These are phyloP conservation scores for Calameuta pallipes DNA, from an alignment of 2,888 invertebrate genomes.

Conservation along the genomic window DNA sequence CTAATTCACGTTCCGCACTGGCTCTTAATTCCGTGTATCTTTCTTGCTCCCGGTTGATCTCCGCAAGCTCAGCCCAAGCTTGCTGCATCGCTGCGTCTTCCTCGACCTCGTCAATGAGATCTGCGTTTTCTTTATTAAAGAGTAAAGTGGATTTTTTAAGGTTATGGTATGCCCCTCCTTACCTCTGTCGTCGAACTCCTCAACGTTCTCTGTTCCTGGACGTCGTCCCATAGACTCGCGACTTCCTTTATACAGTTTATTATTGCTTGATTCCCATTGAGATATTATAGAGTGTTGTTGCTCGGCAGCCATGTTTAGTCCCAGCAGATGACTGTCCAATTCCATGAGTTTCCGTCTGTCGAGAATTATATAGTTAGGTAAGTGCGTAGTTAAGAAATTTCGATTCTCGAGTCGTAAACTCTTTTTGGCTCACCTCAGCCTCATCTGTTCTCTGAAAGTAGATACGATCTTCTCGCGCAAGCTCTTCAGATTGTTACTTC, in stretches of 20 bases:
- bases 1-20: conserved; percentile 84
- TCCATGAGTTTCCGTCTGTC: conserved; percentile 83
- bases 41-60: conserved; percentile 88
- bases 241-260: conserved; percentile 75
- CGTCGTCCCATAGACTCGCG: conserved; percentile 66
- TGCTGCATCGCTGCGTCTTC: conserved; percentile 80
- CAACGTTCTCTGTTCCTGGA: conserved; percentile 40
- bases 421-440: conserved; percentile 70
- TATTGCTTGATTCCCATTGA: conserved; percentile 89
- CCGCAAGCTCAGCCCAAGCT: conserved; percentile 86
- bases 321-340: conserved; percentile 88
- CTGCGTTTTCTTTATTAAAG: conserved; percentile 15
- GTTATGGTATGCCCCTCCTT: conserved; percentile 10
- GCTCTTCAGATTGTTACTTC: conserved; percentile 70
- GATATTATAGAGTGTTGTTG: conserved; percentile 88
- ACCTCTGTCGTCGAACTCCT: conserved; percentile 50
- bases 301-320: conserved; percentile 89
- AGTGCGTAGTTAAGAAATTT: not conserved
- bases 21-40: conserved; percentile 81
- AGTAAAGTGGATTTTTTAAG: not conserved
- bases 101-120: conserved; percentile 64
- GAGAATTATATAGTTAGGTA: not conserved
- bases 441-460: conserved; percentile 94
- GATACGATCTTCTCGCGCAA: conserved; percentile 88
- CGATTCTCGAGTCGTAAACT: not conserved